Evolutionary conservation across 2,797 vertebrate genomes (phyloP), one percentile per base, ranked within the genome.

Genomic region (Merluccius polli): DNA sequence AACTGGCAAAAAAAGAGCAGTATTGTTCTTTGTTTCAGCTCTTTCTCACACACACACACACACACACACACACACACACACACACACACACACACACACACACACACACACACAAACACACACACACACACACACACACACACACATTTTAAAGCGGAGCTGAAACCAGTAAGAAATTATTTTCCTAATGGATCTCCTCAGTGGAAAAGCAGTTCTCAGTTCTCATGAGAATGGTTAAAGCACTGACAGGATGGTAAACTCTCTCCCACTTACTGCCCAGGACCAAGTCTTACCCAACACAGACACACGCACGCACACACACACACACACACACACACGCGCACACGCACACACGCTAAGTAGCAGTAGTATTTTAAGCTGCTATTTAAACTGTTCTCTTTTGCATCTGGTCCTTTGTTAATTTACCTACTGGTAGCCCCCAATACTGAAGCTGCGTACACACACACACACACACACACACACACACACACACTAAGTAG

Each of bases 101-200:
- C 76, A 72, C 36, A 77, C 16, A 41, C 31, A 32, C 52, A 72
- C 52, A 31, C 35, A 48, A 6, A 77, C 78, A 81, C 32, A 81
- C 35, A 75, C 70, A 70, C 74, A 77, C 68, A 74, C 70, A 75
- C 81, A 80, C 48, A 80, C n/a, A 82, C 70, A 69, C 59, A 72
- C 70, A 59, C 81, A 80, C 41, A 79, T n/a, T 72, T 75, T 29
- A 44, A 59, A 63, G 67, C 78, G 88, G 81, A 83, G 81, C 83
- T 87, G 86, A 87, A 85, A 91, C 87, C 85, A 89, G 89, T 89
- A 87, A 83, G 84, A 80, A 83, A 86, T 89, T 86, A 85, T 90
- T 90, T 93, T 89, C 82, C 83, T 87, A 90, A 89, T 89, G 82
- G 84, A 83, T 82, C 80, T 78, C 72, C 65, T 80, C 81, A 85